Conservation (phyloP, 2,888 invertebrate genomes). For the Saturnia pavonia region DNA sequence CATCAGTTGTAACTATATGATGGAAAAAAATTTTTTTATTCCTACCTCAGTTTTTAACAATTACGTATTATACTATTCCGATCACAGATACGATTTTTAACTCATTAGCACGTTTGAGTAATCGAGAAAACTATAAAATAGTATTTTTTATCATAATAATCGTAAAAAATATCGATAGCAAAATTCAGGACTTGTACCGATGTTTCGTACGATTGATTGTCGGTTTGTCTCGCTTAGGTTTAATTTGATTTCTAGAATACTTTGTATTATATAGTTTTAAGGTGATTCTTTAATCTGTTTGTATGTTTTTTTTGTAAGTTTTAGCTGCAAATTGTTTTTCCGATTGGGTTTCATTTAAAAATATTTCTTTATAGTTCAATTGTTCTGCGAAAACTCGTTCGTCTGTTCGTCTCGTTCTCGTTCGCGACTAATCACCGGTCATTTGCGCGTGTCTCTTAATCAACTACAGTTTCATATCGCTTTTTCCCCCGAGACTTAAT, state of each 20-base stretch:
- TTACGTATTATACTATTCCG: too few relatives aligned
- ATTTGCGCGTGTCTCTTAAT: neutral
- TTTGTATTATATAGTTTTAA: slow-evolving; percentile 17
- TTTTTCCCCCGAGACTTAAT: too few relatives aligned
- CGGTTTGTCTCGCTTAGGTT: neutral
- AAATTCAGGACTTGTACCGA: neutral
- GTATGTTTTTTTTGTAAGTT: neutral
- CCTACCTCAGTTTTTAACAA: neutral
- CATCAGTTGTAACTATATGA: neutral
- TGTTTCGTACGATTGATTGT: slow-evolving; percentile 6
- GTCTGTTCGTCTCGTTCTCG: too few relatives aligned
- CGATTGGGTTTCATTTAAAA: neutral
- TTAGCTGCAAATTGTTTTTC: slow-evolving; percentile 8
- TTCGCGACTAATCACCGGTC: too few relatives aligned
- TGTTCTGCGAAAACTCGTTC: too few relatives aligned
- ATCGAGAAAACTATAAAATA: neutral
- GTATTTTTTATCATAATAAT: neutral
- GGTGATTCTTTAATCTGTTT: slow-evolving; percentile 13
- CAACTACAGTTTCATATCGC: too few relatives aligned
- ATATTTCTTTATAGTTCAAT: too few relatives aligned
- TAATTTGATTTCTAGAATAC: slow-evolving; percentile 4
- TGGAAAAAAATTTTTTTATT: neutral
- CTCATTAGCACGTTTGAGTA: neutral
- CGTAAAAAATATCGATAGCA: slow-evolving; percentile 30
- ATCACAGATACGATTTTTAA: too few relatives aligned